Conservation (phyloP, 2,888 invertebrate species). For the Leptopilina syphax region DNA sequence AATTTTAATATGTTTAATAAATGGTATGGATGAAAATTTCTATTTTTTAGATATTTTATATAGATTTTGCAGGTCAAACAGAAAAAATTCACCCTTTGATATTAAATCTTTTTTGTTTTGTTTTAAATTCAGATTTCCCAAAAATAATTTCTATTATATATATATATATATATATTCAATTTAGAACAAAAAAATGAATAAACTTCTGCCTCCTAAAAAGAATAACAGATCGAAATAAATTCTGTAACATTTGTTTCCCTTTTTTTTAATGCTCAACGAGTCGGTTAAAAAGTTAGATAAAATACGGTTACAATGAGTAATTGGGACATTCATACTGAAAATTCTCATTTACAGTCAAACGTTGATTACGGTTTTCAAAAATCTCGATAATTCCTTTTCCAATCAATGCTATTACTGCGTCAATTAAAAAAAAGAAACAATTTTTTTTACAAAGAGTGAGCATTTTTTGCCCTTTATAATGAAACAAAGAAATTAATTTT, state of each 20-base stretch:
- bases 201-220: no score
- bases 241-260: background rate
- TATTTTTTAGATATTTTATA: background rate
- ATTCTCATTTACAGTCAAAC: background rate
- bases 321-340: constrained; percentile 3
- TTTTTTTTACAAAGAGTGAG: background rate
- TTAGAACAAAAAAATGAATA: no score
- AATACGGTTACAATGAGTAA: background rate
- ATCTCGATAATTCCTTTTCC: constrained; percentile 23
- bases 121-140: background rate
- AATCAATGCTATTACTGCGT: background rate
- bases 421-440: background rate
- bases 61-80: background rate
- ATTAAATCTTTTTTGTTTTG: background rate
- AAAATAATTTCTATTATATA: no score
- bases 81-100: background rate
- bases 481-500: background rate
- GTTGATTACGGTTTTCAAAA: background rate
- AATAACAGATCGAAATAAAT: background rate
- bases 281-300: background rate
- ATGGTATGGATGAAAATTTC: constrained; percentile 21
- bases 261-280: background rate
- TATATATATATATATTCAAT: no score
- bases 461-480: background rate
- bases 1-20: background rate